A percentile compares a stretch with the other conserved stretches of the same genome.
Conservation (phyloP, 2,888 invertebrate genomes). For the Mallateleia sp. region DNA sequence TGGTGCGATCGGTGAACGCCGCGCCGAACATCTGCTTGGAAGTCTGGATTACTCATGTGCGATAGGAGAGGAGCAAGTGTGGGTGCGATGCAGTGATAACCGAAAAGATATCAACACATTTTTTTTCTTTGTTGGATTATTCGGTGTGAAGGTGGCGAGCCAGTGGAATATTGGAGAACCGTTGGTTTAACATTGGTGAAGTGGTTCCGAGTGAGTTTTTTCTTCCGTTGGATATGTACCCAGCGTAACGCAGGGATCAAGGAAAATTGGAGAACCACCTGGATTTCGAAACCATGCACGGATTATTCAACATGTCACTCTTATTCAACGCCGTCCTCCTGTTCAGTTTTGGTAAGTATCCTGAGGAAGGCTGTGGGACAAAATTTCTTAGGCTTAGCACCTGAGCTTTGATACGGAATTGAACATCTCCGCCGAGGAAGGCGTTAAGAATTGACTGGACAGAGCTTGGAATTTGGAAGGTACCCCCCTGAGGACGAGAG, state of each 20-base stretch:
- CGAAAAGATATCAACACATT: background rate
- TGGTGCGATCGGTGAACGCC: too few relatives aligned
- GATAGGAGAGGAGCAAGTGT: constrained; percentile 31
- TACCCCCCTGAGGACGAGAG: too few relatives aligned
- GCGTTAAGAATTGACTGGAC: too few relatives aligned
- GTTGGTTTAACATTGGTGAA: constrained; percentile 37
- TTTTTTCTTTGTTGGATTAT: constrained; percentile 10
- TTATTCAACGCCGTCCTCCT: constrained; percentile 27
- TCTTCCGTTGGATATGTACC: constrained; percentile 51
- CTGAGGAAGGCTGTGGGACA: too few relatives aligned
- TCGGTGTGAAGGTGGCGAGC: background rate
- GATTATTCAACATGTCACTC: constrained; percentile 47
- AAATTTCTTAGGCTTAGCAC: too few relatives aligned
- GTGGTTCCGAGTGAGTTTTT: background rate
- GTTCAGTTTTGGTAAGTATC: constrained; percentile 50
- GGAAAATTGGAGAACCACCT: background rate
- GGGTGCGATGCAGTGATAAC: constrained; percentile 60
- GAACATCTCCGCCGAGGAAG: too few relatives aligned
- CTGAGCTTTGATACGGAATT: too few relatives aligned
- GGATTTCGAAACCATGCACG: constrained; percentile 17
- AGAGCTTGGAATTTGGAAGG: too few relatives aligned
- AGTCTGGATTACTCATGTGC: constrained; percentile 45
- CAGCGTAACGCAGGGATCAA: background rate
- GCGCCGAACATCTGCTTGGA: constrained; percentile 45
- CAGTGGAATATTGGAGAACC: constrained; percentile 3